Conservation (phyloP, 2,113 vertebrate species). For the Urocitellus parryii region DNA sequence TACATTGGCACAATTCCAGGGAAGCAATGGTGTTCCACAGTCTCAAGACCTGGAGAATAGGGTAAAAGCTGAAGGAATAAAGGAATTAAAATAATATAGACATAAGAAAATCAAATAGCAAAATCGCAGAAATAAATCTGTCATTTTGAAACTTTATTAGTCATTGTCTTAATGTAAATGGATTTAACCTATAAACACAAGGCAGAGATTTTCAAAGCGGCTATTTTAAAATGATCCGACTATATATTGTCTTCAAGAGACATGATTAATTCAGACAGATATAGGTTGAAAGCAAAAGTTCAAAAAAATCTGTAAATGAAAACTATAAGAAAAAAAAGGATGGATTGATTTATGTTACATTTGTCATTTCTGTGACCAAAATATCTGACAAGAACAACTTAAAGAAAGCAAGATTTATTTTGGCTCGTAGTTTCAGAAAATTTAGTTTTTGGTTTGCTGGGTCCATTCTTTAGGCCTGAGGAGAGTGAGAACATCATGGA, state of each 20-base stretch:
- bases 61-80: neutral
- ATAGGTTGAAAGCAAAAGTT: neutral
- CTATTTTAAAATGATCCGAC: neutral
- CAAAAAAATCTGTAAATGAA: neutral
- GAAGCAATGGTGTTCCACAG: neutral
- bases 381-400: too few species aligned
- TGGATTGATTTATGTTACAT: neutral
- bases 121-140: neutral
- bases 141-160: neutral
- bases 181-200: neutral
- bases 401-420: too few species aligned
- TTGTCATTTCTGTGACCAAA: too few species aligned
- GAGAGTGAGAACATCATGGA: too few species aligned
- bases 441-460: too few species aligned
- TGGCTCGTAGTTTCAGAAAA: too few species aligned
- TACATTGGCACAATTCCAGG: neutral
- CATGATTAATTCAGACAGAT: neutral
- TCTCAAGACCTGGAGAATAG: accelerated
- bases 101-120: neutral
- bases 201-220: neutral
- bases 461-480: too few species aligned
- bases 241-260: neutral
- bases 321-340: neutral
- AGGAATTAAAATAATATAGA: neutral
- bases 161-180: neutral